A percentile compares a stretch with the other conserved stretches of the same genome.
Evolutionary conservation across 2,113 vertebrate species (phyloP).

Genomic region (Apistogramma diplotaenia): DNA sequence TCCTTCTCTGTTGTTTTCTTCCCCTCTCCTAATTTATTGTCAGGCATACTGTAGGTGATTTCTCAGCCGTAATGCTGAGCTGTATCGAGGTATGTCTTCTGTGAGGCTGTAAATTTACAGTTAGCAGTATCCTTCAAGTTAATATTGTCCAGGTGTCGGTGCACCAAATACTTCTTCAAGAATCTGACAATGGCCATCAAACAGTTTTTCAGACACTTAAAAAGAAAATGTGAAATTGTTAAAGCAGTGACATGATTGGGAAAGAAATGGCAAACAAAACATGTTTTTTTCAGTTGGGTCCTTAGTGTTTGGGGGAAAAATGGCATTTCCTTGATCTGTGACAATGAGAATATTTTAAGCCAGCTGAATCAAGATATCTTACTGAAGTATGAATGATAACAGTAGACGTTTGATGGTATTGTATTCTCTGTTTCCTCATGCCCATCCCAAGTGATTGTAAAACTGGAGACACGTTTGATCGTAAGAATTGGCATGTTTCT

Average conservation of each 20-base stretch:
- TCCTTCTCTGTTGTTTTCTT: constrained; percentile 29
- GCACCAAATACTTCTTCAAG: not conserved
- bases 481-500: constrained; percentile 68
- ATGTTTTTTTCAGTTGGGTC: constrained; percentile 4
- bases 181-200: constrained; percentile 44
- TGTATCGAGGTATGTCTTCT: constrained; percentile 47
- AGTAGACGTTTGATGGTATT: not conserved
- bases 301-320: not conserved
- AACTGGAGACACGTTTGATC: constrained; percentile 28
- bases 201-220: constrained; percentile 17
- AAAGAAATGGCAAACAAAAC: constrained; percentile 8
- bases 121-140: constrained; percentile 3
- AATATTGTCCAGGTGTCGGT: not conserved
- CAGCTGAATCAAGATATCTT: not conserved
- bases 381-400: not conserved
- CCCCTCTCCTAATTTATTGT: constrained; percentile 27
- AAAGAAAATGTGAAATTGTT: constrained; percentile 36
- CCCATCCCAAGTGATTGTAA: constrained; percentile 44
- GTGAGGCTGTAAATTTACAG: not conserved
- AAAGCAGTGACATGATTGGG: constrained; percentile 53
- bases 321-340: not conserved
- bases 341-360: not conserved
- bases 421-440: constrained; percentile 44
- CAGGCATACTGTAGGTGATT: constrained; percentile 22
- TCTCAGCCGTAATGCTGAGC: constrained; percentile 30